Conservation (phyloP, 53 echinoderm and acorn worm genomes). For the Henricia sp. region DNA sequence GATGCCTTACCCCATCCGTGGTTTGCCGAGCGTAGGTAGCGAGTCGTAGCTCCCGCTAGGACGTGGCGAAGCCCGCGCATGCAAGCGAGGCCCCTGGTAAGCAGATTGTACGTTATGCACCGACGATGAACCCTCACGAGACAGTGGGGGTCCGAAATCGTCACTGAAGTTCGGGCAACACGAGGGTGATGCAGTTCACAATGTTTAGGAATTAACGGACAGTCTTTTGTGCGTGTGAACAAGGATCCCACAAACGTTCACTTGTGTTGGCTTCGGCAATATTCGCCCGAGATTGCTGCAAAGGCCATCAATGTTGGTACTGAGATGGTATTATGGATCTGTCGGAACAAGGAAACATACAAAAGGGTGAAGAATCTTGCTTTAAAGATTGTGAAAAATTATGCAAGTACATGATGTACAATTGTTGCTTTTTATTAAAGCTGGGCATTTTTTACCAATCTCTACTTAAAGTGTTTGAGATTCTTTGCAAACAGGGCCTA, state of each 20-base stretch:
- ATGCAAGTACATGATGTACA: no score
- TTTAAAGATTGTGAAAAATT: no score
- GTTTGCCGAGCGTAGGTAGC: slow-evolving; percentile 24
- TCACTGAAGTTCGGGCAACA: not conserved
- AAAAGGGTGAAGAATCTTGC: no score
- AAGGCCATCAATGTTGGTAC: slow-evolving; percentile 77
- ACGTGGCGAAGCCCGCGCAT: slow-evolving; percentile 42
- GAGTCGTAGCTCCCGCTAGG: slow-evolving; percentile 54
- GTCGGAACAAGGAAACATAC: not conserved
- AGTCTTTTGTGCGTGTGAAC: slow-evolving; percentile 55
- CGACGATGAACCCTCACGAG: slow-evolving; percentile 42
- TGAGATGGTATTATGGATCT: slow-evolving; percentile 30
- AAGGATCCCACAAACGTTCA: slow-evolving; percentile 48
- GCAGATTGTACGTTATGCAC: slow-evolving; percentile 65
- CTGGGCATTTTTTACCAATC: no score
- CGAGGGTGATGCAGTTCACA: slow-evolving; percentile 13
- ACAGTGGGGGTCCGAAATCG: not conserved
- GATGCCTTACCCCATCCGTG: slow-evolving; percentile 79
- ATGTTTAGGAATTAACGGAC: not conserved
- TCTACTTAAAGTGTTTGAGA: no score
- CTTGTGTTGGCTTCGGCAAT: slow-evolving; percentile 99
- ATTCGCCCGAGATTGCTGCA: slow-evolving; percentile 86
- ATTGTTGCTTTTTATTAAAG: no score
- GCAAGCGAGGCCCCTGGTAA: slow-evolving; percentile 47
- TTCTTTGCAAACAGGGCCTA: no score